Base-by-base conservation (phyloP, 2,888 invertebrate species). In the Eustalomyia histrio region DNA sequence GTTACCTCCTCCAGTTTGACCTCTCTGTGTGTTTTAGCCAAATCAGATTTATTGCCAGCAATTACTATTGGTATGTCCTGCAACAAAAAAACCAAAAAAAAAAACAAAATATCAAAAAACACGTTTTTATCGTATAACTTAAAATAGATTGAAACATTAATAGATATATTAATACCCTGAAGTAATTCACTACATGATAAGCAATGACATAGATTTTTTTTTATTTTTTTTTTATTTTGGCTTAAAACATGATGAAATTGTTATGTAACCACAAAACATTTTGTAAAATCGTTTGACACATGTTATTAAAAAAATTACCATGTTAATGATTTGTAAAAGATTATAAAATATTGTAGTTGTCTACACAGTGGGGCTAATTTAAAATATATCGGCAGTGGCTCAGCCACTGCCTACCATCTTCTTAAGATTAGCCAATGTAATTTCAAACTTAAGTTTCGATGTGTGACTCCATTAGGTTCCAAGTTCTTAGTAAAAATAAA, bases 21-120 rank as follows among this genome's bases (percentile, higher is more conserved):
- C 90, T 95, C 94, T 72, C 94, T 90, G 86, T 94, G 93, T 76
- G 94, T 93, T 83, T 92, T 90, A 10, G 95, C 94, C 76, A 96
- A 91, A 90, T 97, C 97, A 82, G 94, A 92, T 91, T 97, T 97
- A 91, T 97, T 97, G 71, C 96, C 97, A 14, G 95, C 96, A 72
- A 97, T 93, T 35, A 97, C 95, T 86, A 96, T 95, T 43, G 97
- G 97, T 78, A 97, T 93, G 85, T 95, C 95, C 92, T 95, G 92
- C 63, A 60, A 65, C 43, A n/a, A 43, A 43, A 14, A 4, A 43
- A 57, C n/a, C 33, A 29, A 29, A 4, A 53, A 18, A 52, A 52
- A 8, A 18, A 16, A 9, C 12, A 21, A 24, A 21, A 7, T 29
- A 57, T 50, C 2, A 50, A n/a, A n/a, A 12, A 17, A 18, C 29